phyloP scores from a whole-genome alignment of 37 sponge, comb jelly and placozoan species.

The Ephydatia muelleri region DNA sequence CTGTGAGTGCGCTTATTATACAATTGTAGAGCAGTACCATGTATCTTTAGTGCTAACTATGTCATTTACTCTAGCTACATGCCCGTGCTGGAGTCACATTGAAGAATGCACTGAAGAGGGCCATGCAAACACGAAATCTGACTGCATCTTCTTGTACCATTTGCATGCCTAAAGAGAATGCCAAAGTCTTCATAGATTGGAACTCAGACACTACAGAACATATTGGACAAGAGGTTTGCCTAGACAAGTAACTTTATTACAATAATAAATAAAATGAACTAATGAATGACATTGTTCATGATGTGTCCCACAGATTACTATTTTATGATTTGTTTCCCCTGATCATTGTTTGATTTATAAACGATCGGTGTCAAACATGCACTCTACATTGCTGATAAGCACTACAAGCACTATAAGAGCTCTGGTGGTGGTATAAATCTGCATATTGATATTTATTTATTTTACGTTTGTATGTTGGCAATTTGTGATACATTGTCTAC shows the following conservation, averaged over 20 bases:
- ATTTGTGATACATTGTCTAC: too few species aligned
- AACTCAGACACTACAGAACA: slow-evolving; percentile 43
- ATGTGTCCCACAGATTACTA: too few species aligned
- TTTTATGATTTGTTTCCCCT: too few species aligned
- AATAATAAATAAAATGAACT: too few species aligned
- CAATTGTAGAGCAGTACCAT: background rate
- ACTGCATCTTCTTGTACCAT: slow-evolving; percentile 45
- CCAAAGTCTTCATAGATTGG: slow-evolving; percentile 61
- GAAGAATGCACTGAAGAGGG: slow-evolving; percentile 71
- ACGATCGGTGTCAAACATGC: too few species aligned
- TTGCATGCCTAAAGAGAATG: slow-evolving; percentile 21
- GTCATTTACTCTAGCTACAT: slow-evolving; percentile 50
- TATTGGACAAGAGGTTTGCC: slow-evolving; percentile 63
- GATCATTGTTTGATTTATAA: too few species aligned
- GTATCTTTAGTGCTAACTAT: background rate
- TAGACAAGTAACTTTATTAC: background rate
- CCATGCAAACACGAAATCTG: slow-evolving; percentile 67
- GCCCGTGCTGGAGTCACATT: slow-evolving; percentile 50
- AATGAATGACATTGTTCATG: too few species aligned
- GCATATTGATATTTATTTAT: background rate
- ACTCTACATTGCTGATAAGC: too few species aligned
- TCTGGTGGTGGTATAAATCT: too few species aligned
- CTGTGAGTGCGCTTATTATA: too few species aligned
- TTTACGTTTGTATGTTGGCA: background rate
- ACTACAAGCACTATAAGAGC: too few species aligned